Conservation (phyloP, 2,888 invertebrate species). For the Ommatoiulus sabulosus region DNA sequence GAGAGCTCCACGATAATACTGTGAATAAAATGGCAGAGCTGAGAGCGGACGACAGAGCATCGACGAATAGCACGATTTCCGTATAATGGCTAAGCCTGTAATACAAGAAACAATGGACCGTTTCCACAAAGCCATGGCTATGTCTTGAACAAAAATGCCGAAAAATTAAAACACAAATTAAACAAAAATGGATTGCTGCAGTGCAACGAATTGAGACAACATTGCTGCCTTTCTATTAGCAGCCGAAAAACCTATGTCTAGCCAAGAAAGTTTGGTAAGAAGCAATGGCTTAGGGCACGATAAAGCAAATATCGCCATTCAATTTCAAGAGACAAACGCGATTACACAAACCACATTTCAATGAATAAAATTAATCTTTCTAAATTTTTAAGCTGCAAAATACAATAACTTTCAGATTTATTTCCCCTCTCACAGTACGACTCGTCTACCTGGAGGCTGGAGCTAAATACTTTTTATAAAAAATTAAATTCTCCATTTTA, state of each 20-base stretch:
- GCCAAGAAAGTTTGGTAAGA: not conserved
- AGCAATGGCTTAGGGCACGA: not conserved
- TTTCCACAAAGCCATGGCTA: not conserved
- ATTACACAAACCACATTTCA: not conserved
- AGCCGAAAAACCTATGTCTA: not conserved
- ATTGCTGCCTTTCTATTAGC: not conserved
- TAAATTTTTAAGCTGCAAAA: no score
- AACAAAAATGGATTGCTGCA: not conserved
- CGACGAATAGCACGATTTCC: not conserved
- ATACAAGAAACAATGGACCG: not conserved
- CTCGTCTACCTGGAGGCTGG: no score
- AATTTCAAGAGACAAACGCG: not conserved
- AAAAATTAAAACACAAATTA: not conserved
- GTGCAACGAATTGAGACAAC: not conserved
- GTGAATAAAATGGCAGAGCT: not conserved
- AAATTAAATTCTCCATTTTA: no score
- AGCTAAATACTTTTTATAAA: no score
- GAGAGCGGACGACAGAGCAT: not conserved
- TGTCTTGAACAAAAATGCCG: not conserved
- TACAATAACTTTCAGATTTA: no score
- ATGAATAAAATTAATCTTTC: no score
- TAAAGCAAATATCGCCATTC: not conserved
- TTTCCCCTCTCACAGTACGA: no score
- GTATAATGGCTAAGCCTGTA: not conserved
- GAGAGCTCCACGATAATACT: not conserved